Percentiles rank a stretch among this genome's conserved stretches.
Conservation (phyloP, 92 coral and sea anemone genomes). For the Epizoanthus rinbou region DNA sequence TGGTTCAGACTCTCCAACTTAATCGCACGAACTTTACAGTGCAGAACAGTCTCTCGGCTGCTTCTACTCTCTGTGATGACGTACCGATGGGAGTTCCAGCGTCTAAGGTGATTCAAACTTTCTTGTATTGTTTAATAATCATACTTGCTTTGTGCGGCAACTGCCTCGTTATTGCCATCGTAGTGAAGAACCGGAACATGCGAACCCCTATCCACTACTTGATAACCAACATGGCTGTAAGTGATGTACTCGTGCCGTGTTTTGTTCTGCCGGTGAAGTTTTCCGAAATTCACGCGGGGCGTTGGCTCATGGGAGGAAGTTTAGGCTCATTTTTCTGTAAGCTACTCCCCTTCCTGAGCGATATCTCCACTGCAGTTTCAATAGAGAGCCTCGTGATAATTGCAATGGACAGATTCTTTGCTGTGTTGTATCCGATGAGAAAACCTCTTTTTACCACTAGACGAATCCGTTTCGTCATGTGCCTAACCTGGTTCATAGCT, state of each 20-base stretch:
- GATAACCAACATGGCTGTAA: constrained; percentile 16
- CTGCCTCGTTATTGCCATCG: not conserved
- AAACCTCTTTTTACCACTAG: not conserved
- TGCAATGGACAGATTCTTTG: constrained; percentile 1
- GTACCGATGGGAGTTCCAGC: not conserved
- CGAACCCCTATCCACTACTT: not conserved
- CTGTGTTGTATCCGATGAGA: constrained; percentile 6
- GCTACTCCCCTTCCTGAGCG: not conserved
- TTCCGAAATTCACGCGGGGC: not conserved
- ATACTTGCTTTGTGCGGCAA: constrained; percentile 8
- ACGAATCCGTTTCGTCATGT: not conserved
- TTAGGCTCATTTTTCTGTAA: constrained; percentile 7
- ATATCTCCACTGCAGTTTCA: not conserved
- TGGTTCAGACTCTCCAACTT: no score
- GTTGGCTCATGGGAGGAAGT: constrained; percentile 2
- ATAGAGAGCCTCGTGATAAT: not conserved
- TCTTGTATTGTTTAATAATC: not conserved
- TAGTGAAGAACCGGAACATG: not conserved
- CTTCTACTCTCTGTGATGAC: not conserved
- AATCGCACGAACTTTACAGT: no score
- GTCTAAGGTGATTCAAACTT: not conserved
- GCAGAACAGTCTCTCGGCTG: not conserved
- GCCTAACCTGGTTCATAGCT: not conserved
- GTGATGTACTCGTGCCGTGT: not conserved
- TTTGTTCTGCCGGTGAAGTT: constrained; percentile 12